Conservation (phyloP, 2,888 invertebrate genomes). For the Ectemnius lituratus region DNA sequence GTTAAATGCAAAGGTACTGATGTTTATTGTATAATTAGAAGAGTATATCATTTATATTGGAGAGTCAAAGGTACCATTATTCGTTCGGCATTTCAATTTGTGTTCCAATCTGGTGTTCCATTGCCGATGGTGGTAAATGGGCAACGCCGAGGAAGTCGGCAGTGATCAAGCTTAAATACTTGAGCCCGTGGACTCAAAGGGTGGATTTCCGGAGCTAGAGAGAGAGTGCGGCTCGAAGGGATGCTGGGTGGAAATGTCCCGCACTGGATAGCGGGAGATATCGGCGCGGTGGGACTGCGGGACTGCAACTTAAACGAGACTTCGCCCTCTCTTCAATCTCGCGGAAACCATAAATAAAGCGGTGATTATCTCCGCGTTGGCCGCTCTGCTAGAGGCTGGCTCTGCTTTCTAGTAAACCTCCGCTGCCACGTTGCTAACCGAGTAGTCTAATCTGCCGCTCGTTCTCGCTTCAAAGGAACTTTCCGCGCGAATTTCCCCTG, state of each 20-base stretch:
- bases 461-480: too few species aligned
- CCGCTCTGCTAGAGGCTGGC: neutral
- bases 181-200: conserved; percentile 55
- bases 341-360: conserved; percentile 40
- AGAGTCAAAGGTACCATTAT: too few species aligned
- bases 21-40: too few species aligned
- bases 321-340: conserved; percentile 27
- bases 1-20: too few species aligned
- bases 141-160: conserved; percentile 49
- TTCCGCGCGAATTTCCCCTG: too few species aligned
- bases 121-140: conserved; percentile 31
- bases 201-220: conserved; percentile 42
- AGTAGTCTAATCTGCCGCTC: too few species aligned
- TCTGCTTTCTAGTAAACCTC: neutral
- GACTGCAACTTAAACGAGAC: conserved; percentile 34
- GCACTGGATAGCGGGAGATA: conserved; percentile 23
- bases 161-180: conserved; percentile 50
- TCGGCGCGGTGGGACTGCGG: conserved; percentile 11
- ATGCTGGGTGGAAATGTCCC: conserved; percentile 24
- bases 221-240: conserved; percentile 28
- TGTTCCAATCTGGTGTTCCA: conserved; percentile 9
- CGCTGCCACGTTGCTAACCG: too few species aligned
- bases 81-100: conserved; percentile 10
- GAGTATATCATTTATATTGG: too few species aligned
- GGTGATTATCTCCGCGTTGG: conserved; percentile 34